Evolutionary conservation across 2,113 vertebrate species (phyloP).

Genomic region (Crotalus helleri): DNA sequence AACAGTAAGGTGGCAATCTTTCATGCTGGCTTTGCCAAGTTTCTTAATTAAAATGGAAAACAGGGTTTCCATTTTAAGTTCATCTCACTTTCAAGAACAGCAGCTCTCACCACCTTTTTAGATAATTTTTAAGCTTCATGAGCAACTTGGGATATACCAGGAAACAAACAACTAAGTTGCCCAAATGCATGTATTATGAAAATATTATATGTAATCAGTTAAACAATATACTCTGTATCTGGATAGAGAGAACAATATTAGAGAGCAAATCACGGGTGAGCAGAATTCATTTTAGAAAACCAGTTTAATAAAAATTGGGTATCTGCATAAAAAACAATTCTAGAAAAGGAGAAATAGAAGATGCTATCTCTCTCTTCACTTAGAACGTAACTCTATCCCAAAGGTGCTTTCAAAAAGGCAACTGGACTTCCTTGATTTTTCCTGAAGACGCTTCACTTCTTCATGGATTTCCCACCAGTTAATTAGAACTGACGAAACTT

Average conservation of each 20-base stretch:
- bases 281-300: not conserved
- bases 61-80: not conserved
- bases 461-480: not conserved
- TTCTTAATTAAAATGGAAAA: not conserved
- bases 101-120: not conserved
- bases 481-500: not conserved
- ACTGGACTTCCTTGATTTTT: not conserved
- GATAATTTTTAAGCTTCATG: not conserved
- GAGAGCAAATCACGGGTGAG: not conserved
- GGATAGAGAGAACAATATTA: not conserved
- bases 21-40: not conserved
- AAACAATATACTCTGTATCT: not conserved
- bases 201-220: not conserved
- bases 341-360: not conserved
- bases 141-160: not conserved
- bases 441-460: not conserved
- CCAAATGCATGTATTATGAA: not conserved
- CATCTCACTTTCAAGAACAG: not conserved
- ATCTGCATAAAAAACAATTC: not conserved
- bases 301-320: not conserved
- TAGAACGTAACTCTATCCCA: not conserved
- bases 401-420: not conserved
- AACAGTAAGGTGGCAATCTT: not conserved
- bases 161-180: not conserved
- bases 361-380: not conserved